Percentiles rank a stretch among this genome's conserved stretches.
These are phyloP conservation scores for Gymnocephalus cernua DNA, from an alignment of 2,113 vertebrate species.

Conservation along the genomic window DNA sequence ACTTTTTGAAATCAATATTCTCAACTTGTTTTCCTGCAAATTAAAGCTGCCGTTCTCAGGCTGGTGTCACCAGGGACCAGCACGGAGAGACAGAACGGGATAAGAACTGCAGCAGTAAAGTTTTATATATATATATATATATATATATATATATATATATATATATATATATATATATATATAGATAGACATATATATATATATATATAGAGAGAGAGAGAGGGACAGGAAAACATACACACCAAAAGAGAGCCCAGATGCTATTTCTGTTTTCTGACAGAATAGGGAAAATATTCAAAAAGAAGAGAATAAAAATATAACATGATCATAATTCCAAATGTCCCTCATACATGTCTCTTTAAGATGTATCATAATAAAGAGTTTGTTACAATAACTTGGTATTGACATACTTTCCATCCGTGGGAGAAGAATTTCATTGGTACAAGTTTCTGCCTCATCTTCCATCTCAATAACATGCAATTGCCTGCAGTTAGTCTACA, in stretches of 20 bases:
- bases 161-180: slow-evolving; percentile 11
- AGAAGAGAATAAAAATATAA: slow-evolving; percentile 51
- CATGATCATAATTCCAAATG: slow-evolving; percentile 63
- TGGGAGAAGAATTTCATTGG: slow-evolving; percentile 53
- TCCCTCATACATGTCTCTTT: slow-evolving; percentile 43
- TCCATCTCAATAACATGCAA: slow-evolving; percentile 73
- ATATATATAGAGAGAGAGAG: background rate
- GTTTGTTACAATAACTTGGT: slow-evolving; percentile 49
- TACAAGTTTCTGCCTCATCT: slow-evolving; percentile 66
- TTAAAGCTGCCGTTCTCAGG: slow-evolving; percentile 84
- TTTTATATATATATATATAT: slow-evolving; percentile 52
- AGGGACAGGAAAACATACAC: slow-evolving; percentile 29
- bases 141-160: slow-evolving; percentile 9
- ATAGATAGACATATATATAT: slow-evolving; percentile 27
- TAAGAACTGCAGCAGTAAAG: slow-evolving; percentile 67
- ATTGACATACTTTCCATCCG: slow-evolving; percentile 62
- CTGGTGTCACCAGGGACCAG: slow-evolving; percentile 71
- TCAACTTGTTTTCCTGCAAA: slow-evolving; percentile 85
- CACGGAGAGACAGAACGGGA: slow-evolving; percentile 59
- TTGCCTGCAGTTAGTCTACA: slow-evolving; percentile 78
- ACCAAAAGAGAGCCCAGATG: slow-evolving; percentile 62
- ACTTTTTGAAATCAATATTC: slow-evolving; percentile 86
- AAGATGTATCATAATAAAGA: slow-evolving; percentile 33
- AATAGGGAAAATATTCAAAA: slow-evolving; percentile 54
- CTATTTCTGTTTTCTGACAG: slow-evolving; percentile 59